Conservation (phyloP, 2,888 invertebrate genomes). For the Gryllus longicercus region DNA sequence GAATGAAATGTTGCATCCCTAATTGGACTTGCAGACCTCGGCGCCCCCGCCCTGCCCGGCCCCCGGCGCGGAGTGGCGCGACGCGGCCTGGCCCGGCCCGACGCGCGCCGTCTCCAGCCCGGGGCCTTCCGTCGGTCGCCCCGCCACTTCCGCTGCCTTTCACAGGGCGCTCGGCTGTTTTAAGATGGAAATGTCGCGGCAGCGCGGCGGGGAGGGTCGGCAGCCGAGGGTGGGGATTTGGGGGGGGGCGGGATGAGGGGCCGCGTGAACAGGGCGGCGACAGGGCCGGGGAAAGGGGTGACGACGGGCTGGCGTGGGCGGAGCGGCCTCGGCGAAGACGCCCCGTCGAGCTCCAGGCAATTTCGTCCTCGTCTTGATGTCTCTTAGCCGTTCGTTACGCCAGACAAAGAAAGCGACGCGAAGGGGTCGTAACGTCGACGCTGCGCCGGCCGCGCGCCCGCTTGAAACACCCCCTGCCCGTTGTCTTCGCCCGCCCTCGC, state of each 20-base stretch:
- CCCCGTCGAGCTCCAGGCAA: slow-evolving; percentile 3
- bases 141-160: neutral
- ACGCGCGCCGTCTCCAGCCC: neutral
- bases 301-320: neutral
- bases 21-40: slow-evolving; percentile 17
- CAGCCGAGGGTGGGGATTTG: neutral
- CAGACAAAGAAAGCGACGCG: neutral
- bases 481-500: too few relatives aligned
- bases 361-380: slow-evolving; percentile 17
- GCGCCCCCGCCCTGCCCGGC: neutral
- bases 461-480: too few relatives aligned
- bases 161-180: slow-evolving; percentile 5
- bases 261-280: neutral
- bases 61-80: neutral
- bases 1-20: slow-evolving; percentile 17
- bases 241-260: neutral
- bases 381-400: slow-evolving; percentile 8
- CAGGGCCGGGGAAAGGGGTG: neutral
- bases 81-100: neutral
- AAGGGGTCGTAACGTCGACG: neutral
- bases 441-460: too few relatives aligned
- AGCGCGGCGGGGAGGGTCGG: neutral
- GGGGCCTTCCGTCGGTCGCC: neutral
- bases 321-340: neutral
- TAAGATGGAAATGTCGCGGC: slow-evolving; percentile 17